These are phyloP conservation scores for Junco hyemalis DNA, from an alignment of 2,113 vertebrate species.

Conservation along the genomic window DNA sequence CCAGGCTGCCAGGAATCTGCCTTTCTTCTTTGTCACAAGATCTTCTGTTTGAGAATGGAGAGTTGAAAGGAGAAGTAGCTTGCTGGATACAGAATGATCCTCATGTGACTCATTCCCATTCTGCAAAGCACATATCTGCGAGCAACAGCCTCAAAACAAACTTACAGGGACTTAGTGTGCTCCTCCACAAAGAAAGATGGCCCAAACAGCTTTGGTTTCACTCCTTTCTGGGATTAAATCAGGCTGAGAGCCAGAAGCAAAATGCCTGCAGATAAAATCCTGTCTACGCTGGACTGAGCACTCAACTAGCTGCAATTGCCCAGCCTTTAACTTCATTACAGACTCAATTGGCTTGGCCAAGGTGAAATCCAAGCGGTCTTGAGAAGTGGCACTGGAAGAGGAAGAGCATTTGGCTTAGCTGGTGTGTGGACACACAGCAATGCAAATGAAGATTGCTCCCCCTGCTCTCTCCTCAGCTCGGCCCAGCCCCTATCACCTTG, in stretches of 20 bases:
- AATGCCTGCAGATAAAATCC: conserved; percentile 27
- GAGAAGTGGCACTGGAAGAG: background rate
- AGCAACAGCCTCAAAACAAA: conserved; percentile 61
- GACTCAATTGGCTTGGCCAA: background rate
- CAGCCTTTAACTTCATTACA: conserved; percentile 17
- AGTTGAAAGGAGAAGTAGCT: conserved; percentile 63
- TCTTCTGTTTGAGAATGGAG: conserved; percentile 32
- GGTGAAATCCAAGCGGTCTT: background rate
- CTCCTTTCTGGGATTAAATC: conserved; percentile 44
- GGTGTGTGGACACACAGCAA: background rate
- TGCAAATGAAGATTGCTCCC: background rate
- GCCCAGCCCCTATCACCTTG: background rate
- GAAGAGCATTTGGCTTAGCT: background rate
- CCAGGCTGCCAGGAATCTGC: conserved; percentile 13
- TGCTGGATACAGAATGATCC: conserved; percentile 29
- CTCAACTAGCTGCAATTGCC: background rate
- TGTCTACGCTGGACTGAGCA: background rate
- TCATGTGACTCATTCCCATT: conserved; percentile 48
- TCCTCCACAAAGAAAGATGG: conserved; percentile 21
- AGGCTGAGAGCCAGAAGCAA: conserved; percentile 23
- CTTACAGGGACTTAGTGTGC: conserved; percentile 40
- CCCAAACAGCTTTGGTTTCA: background rate
- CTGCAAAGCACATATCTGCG: conserved; percentile 23
- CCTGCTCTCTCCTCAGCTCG: background rate
- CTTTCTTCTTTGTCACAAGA: conserved; percentile 35